A percentile compares a stretch with the other conserved stretches of the same genome.
Conservation (phyloP, 1,140 invertebrate species). For the Drosophila mayri region DNA sequence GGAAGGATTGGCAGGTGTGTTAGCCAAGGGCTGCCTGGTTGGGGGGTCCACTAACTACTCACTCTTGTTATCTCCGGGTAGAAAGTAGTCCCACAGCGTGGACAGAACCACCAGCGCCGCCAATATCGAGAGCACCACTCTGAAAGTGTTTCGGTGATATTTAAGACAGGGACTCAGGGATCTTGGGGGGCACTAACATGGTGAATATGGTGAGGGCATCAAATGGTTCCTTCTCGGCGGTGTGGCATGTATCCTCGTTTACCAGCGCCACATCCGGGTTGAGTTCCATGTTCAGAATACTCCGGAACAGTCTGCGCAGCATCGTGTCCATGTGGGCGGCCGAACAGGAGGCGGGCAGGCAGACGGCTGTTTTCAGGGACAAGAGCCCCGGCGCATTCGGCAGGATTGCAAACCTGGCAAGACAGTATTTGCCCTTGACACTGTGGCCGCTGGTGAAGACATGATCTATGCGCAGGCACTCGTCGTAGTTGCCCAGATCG, state of each 20-base stretch:
- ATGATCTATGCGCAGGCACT: conserved; percentile 50
- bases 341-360: conserved; percentile 49
- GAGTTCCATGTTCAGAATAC: conserved; percentile 22
- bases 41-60: neutral
- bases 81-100: conserved; percentile 57
- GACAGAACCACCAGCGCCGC: conserved; percentile 20
- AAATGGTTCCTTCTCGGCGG: conserved; percentile 21
- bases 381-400: neutral
- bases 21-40: too few relatives aligned
- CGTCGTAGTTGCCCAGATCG: conserved; percentile 59
- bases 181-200: conserved; percentile 39
- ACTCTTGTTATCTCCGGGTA: conserved; percentile 33
- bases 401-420: neutral
- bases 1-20: neutral
- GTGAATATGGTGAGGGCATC: conserved; percentile 53
- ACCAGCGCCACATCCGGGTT: conserved; percentile 15
- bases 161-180: neutral
- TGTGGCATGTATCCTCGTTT: conserved; percentile 24
- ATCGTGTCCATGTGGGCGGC: conserved; percentile 36
- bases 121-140: conserved; percentile 53
- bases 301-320: conserved; percentile 27
- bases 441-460: conserved; percentile 5
- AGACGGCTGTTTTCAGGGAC: conserved; percentile 34
- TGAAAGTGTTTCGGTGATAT: conserved; percentile 22
- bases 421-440: conserved; percentile 50